phyloP scores from a whole-genome alignment of 35 echinoderm and acorn worm species.

The Eucidaris tribuloides region DNA sequence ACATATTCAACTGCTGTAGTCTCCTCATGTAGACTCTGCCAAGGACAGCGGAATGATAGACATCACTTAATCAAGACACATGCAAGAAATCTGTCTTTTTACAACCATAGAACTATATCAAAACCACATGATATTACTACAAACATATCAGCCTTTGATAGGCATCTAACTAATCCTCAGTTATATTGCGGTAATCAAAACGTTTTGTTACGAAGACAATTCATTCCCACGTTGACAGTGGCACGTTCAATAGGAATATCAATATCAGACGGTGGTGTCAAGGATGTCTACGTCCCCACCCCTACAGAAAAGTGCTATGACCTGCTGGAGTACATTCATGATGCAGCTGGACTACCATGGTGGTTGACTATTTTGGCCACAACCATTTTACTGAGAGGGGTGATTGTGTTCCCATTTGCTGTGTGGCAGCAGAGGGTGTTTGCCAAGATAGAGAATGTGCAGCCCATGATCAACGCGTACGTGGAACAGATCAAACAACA shows the following conservation, averaged over 20 bases:
- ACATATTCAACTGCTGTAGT: too few species aligned
- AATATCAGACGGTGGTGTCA: background rate
- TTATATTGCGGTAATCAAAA: too few species aligned
- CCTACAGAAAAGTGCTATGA: constrained; percentile 80
- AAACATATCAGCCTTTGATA: too few species aligned
- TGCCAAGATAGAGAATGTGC: constrained; percentile 76
- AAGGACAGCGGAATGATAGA: too few species aligned
- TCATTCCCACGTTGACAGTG: background rate
- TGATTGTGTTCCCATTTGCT: constrained; percentile 60
- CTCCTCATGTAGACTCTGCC: too few species aligned
- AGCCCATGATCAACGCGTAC: constrained; percentile 78
- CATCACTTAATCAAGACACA: too few species aligned
- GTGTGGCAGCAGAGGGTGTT: constrained; percentile 68
- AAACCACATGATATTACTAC: too few species aligned
- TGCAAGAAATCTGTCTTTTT: too few species aligned
- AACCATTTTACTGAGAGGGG: constrained; percentile 49
- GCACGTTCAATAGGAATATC: constrained; percentile 12
- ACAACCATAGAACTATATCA: too few species aligned
- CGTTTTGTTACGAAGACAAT: too few species aligned
- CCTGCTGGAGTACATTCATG: constrained; percentile 73
- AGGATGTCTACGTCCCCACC: constrained; percentile 57
- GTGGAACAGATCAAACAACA: constrained; percentile 86
- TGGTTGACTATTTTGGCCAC: constrained; percentile 78
- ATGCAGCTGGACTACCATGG: constrained; percentile 59
- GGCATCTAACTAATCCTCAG: too few species aligned